Conservation (phyloP, 2,113 vertebrate genomes). For the Hirundichthys speculiger region DNA sequence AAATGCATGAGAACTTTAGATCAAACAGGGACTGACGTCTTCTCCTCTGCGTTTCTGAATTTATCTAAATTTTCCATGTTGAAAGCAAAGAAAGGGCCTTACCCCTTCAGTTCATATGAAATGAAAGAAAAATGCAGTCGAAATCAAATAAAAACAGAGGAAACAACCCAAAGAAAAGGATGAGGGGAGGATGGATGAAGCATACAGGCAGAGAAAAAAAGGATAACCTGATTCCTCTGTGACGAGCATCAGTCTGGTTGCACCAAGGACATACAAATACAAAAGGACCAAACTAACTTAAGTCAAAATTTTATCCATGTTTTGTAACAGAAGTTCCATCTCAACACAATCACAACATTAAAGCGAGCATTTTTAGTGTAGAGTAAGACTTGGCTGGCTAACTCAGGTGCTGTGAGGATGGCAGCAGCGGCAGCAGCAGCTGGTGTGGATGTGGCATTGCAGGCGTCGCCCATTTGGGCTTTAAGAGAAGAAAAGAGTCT, state of each 20-base stretch:
- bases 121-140: slow-evolving; percentile 4
- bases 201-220: neutral
- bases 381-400: slow-evolving; percentile 60
- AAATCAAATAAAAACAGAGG: too few species aligned
- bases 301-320: slow-evolving; percentile 22
- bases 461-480: slow-evolving; percentile 30
- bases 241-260: slow-evolving; percentile 21
- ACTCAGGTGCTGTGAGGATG: slow-evolving; percentile 42
- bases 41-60: neutral
- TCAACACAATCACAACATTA: slow-evolving; percentile 30
- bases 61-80: too few species aligned
- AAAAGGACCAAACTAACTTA: slow-evolving; percentile 10
- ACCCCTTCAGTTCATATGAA: neutral
- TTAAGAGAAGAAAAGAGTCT: slow-evolving; percentile 26
- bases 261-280: slow-evolving; percentile 8
- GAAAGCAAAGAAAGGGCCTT: too few species aligned
- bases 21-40: slow-evolving; percentile 6
- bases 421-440: slow-evolving; percentile 36
- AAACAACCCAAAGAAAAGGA: slow-evolving; percentile 13
- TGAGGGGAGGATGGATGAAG: too few species aligned
- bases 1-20: slow-evolving; percentile 39
- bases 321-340: slow-evolving; percentile 59
- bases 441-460: slow-evolving; percentile 42
- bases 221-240: neutral
- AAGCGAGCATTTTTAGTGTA: slow-evolving; percentile 26